phyloP scores from a whole-genome alignment of 2,797 vertebrate species.

The Gadopsis marmoratus region DNA sequence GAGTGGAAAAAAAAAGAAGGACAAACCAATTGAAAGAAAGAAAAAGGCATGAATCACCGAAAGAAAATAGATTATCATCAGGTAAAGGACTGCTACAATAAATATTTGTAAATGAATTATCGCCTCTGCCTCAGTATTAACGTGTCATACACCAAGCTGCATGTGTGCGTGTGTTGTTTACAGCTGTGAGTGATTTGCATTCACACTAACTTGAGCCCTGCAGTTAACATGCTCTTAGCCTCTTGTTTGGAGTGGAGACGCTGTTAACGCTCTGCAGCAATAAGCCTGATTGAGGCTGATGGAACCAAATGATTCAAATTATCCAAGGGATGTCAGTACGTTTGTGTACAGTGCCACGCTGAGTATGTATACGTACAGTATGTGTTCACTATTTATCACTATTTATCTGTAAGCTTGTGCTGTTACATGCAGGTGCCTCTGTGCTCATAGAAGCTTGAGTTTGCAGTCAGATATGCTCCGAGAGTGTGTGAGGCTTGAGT shows the following conservation, averaged over 20 bases:
- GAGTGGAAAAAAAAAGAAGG: neutral
- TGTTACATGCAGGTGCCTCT: neutral
- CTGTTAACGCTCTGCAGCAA: constrained; percentile 25
- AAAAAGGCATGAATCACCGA: neutral
- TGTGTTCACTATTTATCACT: neutral
- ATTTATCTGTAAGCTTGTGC: neutral
- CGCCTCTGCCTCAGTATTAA: neutral
- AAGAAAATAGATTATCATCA: neutral
- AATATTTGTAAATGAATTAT: neutral
- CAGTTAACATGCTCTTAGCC: constrained; percentile 67
- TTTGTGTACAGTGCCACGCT: neutral
- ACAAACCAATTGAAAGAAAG: neutral
- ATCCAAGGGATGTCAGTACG: constrained; percentile 23
- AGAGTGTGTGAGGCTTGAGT: constrained; percentile 21
- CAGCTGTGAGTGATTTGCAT: constrained; percentile 22
- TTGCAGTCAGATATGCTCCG: constrained; percentile 18
- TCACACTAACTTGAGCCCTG: constrained; percentile 15
- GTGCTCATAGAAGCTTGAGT: constrained; percentile 30
- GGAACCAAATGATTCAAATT: constrained; percentile 54
- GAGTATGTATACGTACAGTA: neutral
- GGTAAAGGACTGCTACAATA: neutral
- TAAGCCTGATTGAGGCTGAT: constrained; percentile 57
- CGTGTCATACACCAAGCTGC: neutral
- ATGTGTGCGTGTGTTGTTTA: constrained; percentile 9
- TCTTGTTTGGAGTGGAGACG: constrained; percentile 36